Evolutionary conservation across 2,888 invertebrate genomes (phyloP).

Genomic region (Torymus texanus): DNA sequence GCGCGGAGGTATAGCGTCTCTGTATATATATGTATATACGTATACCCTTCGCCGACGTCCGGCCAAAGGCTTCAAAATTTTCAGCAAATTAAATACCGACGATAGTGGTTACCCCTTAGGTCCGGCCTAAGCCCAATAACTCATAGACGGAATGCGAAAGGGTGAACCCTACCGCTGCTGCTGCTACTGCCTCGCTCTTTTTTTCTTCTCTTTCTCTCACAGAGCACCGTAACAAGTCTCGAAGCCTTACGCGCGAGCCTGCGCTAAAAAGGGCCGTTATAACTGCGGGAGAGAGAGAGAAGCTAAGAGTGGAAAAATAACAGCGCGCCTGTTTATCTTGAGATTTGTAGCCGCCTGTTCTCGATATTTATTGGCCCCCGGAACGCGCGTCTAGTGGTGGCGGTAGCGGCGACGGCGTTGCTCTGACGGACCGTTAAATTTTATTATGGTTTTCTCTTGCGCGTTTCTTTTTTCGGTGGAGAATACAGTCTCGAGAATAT

Average conservation of each 20-base stretch:
- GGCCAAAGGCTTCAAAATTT: slow-evolving; percentile 57
- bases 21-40: too few relatives aligned
- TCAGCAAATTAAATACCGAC: slow-evolving; percentile 68
- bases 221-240: slow-evolving; percentile 36
- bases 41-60: slow-evolving; percentile 37
- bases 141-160: slow-evolving; percentile 70
- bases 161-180: slow-evolving; percentile 60
- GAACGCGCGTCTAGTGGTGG: slow-evolving; percentile 5
- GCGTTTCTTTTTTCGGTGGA: slow-evolving; percentile 5
- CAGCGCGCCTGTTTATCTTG: slow-evolving; percentile 69
- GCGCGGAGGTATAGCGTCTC: not conserved
- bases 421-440: slow-evolving; percentile 71
- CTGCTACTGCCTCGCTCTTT: slow-evolving; percentile 23
- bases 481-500: not conserved
- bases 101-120: slow-evolving; percentile 66
- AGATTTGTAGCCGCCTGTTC: slow-evolving; percentile 71
- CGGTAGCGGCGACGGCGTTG: slow-evolving; percentile 34
- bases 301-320: slow-evolving; percentile 67
- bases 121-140: slow-evolving; percentile 66
- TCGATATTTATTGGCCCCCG: slow-evolving; percentile 69
- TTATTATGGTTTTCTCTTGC: slow-evolving; percentile 66
- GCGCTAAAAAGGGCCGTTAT: slow-evolving; percentile 52
- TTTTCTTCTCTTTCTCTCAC: slow-evolving; percentile 34
- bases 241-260: slow-evolving; percentile 34
- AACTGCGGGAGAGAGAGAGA: slow-evolving; percentile 54